Conservation (phyloP, 1,140 invertebrate genomes). For the Pogonus chalceus region DNA sequence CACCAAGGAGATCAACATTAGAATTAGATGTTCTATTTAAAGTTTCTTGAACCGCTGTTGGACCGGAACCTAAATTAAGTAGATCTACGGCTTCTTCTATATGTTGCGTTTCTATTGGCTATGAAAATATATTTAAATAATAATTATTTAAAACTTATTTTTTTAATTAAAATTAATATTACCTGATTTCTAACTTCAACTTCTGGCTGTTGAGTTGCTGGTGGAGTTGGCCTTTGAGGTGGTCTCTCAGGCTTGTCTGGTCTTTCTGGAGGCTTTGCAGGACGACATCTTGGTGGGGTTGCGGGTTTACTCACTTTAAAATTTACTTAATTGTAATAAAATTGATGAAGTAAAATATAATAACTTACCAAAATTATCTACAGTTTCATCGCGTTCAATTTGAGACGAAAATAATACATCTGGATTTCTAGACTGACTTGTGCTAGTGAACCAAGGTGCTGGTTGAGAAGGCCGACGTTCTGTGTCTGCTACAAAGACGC, state of each 20-base stretch:
- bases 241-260: slow-evolving; percentile 16
- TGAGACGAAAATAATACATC: slow-evolving; percentile 65
- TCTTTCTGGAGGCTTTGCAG: slow-evolving; percentile 17
- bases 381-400: slow-evolving; percentile 72
- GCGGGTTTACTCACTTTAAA: slow-evolving; percentile 21
- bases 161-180: not conserved
- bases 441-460: slow-evolving; percentile 66
- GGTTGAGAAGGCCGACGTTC: slow-evolving; percentile 49
- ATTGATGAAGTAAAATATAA: slow-evolving; percentile 7
- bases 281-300: slow-evolving; percentile 10
- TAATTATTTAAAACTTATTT: slow-evolving; percentile 6
- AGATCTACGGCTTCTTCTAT: slow-evolving; percentile 37
- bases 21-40: slow-evolving; percentile 28
- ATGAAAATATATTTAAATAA: not conserved
- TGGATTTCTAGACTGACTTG: slow-evolving; percentile 42
- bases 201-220: slow-evolving; percentile 25
- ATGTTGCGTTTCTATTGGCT: slow-evolving; percentile 1
- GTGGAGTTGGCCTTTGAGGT: slow-evolving; percentile 29
- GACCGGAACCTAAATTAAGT: slow-evolving; percentile 38
- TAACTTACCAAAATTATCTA: slow-evolving; percentile 62
- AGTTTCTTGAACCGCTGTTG: slow-evolving; percentile 9
- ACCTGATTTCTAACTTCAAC: not conserved
- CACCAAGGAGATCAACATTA: slow-evolving; percentile 54
- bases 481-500: slow-evolving; percentile 60
- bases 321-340: slow-evolving; percentile 3